Percentiles rank a stretch among this genome's conserved stretches.
These are phyloP conservation scores for Colossoma macropomum DNA, from an alignment of 2,113 vertebrate species.

Conservation along the genomic window DNA sequence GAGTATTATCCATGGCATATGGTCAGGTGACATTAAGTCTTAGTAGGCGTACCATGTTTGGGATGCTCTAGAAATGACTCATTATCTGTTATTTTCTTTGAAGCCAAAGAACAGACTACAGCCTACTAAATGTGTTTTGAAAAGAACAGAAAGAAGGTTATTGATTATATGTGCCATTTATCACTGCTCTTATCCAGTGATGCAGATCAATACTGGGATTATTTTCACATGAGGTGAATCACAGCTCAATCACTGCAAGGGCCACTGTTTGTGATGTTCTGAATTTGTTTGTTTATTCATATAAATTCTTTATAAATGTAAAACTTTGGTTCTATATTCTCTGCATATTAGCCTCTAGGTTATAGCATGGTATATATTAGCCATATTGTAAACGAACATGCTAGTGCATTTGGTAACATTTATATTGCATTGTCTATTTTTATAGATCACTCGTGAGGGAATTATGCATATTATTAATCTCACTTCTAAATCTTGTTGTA, in stretches of 20 bases:
- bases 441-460: too few relatives aligned
- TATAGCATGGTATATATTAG: too few relatives aligned
- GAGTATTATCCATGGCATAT: not conserved
- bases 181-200: not conserved
- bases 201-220: not conserved
- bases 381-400: too few relatives aligned
- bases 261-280: not conserved
- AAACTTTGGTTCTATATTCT: too few relatives aligned
- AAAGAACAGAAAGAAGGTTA: not conserved
- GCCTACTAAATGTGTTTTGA: not conserved
- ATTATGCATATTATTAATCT: too few relatives aligned
- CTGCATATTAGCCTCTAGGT: too few relatives aligned
- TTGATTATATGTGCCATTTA: not conserved
- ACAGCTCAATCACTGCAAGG: not conserved
- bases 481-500: too few relatives aligned
- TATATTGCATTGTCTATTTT: too few relatives aligned
- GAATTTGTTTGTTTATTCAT: too few relatives aligned
- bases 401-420: too few relatives aligned
- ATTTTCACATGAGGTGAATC: not conserved
- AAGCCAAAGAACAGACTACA: not conserved
- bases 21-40: conserved; percentile 10
- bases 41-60: not conserved
- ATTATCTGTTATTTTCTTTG: not conserved
- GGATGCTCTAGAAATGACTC: not conserved
- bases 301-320: too few relatives aligned